A percentile compares a stretch with the other conserved stretches of the same genome.
These are phyloP conservation scores for Aphrophora alni DNA, from an alignment of 2,888 invertebrate genomes.

Conservation along the genomic window DNA sequence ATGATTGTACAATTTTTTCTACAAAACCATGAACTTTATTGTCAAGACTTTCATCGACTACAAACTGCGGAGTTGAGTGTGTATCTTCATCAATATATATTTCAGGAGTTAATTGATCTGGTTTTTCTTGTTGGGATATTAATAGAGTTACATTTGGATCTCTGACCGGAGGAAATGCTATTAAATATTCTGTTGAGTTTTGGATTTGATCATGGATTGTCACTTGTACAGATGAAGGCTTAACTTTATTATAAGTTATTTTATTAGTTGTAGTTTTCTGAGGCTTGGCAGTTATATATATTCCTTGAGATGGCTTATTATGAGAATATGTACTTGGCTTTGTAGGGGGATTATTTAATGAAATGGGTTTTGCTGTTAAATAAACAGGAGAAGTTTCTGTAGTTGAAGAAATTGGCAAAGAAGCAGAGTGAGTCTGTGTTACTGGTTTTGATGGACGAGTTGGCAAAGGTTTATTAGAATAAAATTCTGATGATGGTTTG, in stretches of 20 bases:
- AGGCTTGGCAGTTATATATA: conserved; percentile 33
- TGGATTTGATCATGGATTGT: conserved; percentile 27
- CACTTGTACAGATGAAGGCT: conserved; percentile 19
- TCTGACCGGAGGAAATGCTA: conserved; percentile 84
- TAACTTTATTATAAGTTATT: neutral
- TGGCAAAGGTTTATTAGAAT: conserved; percentile 17
- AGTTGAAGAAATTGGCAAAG: neutral
- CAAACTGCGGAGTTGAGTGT: conserved; percentile 79
- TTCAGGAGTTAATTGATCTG: conserved; percentile 46
- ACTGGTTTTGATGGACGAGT: conserved; percentile 14
- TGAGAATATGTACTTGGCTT: neutral
- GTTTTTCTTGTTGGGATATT: conserved; percentile 59
- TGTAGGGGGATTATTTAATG: neutral
- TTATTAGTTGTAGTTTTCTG: conserved; percentile 25
- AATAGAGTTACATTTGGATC: conserved; percentile 82
- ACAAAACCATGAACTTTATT: conserved; percentile 84
- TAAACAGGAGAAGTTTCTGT: neutral
- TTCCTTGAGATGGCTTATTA: conserved; percentile 21
- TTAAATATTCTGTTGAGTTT: conserved; percentile 64
- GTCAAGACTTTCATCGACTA: conserved; percentile 78
- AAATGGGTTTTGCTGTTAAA: conserved; percentile 12
- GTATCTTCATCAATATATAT: conserved; percentile 60
- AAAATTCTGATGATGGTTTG: conserved; percentile 28
- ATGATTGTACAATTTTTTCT: conserved; percentile 80
- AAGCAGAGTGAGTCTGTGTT: neutral